These are phyloP conservation scores for Garra rufa DNA, from an alignment of 2,113 vertebrate species.

Conservation along the genomic window DNA sequence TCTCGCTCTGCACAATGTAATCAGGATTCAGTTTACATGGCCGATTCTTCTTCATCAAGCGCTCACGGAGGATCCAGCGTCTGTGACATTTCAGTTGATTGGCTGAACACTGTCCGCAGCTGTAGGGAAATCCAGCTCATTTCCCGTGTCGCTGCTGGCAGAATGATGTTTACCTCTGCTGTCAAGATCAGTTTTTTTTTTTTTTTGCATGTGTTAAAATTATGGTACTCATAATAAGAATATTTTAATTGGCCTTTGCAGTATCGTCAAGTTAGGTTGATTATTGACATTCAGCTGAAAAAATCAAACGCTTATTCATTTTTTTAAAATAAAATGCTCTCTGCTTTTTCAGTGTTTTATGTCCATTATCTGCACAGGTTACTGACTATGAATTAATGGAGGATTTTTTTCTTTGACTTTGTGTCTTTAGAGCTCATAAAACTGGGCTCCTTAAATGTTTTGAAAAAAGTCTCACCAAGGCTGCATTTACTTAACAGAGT, in stretches of 20 bases:
- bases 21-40: not conserved
- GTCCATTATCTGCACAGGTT: not conserved
- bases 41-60: conserved; percentile 27
- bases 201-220: not conserved
- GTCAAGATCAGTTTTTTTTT: not conserved
- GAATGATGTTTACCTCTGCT: not conserved
- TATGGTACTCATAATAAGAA: not conserved
- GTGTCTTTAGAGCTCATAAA: not conserved
- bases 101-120: conserved; percentile 25
- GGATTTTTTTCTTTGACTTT: not conserved
- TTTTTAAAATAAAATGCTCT: not conserved
- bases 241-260: not conserved
- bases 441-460: not conserved
- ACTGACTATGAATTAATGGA: not conserved
- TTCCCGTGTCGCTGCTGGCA: not conserved
- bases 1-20: not conserved
- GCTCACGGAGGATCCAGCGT: conserved; percentile 36
- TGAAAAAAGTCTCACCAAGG: not conserved
- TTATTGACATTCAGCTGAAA: not conserved
- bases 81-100: conserved; percentile 52
- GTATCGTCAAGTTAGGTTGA: not conserved
- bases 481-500: not conserved
- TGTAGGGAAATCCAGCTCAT: not conserved
- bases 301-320: not conserved
- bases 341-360: not conserved